A percentile compares a stretch with the other conserved stretches of the same genome.
phyloP scores from a whole-genome alignment of 2,888 invertebrate genomes.

The Caenorhabditis sp. region DNA sequence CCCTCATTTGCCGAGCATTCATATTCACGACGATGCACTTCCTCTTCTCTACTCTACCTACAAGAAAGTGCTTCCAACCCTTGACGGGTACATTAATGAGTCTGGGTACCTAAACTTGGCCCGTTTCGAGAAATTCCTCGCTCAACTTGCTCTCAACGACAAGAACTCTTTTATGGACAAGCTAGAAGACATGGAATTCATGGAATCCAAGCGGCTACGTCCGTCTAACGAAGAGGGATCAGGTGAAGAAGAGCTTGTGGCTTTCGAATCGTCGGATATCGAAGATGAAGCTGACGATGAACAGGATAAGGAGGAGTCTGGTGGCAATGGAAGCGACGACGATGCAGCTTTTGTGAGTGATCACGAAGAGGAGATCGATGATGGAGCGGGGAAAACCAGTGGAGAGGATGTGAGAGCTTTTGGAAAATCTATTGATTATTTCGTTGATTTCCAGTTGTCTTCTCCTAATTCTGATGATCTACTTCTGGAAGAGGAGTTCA shows the following conservation, averaged over 20 bases:
- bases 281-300: slow-evolving; percentile 37
- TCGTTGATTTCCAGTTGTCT: not conserved
- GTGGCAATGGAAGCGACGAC: slow-evolving; percentile 77
- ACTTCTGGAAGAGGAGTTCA: slow-evolving; percentile 66
- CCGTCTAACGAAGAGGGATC: not conserved
- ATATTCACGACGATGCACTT: slow-evolving; percentile 93
- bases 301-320: slow-evolving; percentile 80
- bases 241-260: slow-evolving; percentile 55
- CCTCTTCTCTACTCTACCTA: slow-evolving; percentile 88
- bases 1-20: slow-evolving; percentile 95
- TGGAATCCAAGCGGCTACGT: slow-evolving; percentile 39
- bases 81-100: slow-evolving; percentile 96
- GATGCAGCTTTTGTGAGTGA: slow-evolving; percentile 66
- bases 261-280: slow-evolving; percentile 67
- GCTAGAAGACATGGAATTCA: slow-evolving; percentile 48
- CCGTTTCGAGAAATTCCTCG: slow-evolving; percentile 90
- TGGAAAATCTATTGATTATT: not conserved
- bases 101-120: slow-evolving; percentile 90
- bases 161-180: slow-evolving; percentile 60
- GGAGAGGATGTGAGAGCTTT: not conserved
- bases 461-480: slow-evolving; percentile 5
- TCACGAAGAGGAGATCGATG: slow-evolving; percentile 66
- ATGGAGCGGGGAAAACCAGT: slow-evolving; percentile 12
- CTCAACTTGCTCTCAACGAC: slow-evolving; percentile 79
- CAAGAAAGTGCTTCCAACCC: slow-evolving; percentile 90